Base-by-base conservation (phyloP, 2,113 vertebrate genomes). In the Colius striatus region DNA sequence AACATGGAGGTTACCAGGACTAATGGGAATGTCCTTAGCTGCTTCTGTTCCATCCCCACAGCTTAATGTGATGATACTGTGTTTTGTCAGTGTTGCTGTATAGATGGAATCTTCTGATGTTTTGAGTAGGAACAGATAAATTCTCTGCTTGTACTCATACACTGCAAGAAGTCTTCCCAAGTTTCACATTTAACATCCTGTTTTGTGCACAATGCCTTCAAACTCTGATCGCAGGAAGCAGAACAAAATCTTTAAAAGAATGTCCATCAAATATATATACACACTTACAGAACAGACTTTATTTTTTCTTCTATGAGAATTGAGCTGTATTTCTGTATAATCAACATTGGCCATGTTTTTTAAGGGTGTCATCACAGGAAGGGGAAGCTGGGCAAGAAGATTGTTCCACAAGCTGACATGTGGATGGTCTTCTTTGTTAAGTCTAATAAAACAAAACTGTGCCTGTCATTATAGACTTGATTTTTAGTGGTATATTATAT, bases 201-300 rank as follows among this genome's bases (percentile, higher is more conserved):
- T 68, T 79, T 43, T 48, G 26, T 53, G 41, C 50, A 68, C 50
- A 83, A 61, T 72, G 5, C 22, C 10, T 34, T 60, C 17, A 68
- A 36, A 45, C 10, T 66, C 22, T n/a, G 45, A 23, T 38, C 1
- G 2, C 17, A 65, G 30, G 43, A 77, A 75, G 10, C 18, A 78
- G 17, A 65, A 57, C 1, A 38, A 47, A 86, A 36, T 54, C 21
- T 65, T 72, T 34, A 32, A 53, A 90, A 57, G 7, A 4, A 41
- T 67, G 29, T 72, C 17, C 11, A 26, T n/a, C 47, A 65, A 84
- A 65, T 6, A 67, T 3, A 45, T 13, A 36, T 14, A 27, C 8
- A 51, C 6, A 61, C 1, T 18, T 4, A 48, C 1, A 41, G 2
- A 67, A 8, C 9, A 7, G 41, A 6, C 5, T 66, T 48, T 54